Base-by-base conservation (phyloP, 2,888 invertebrate genomes). In the Tipula lateralis region DNA sequence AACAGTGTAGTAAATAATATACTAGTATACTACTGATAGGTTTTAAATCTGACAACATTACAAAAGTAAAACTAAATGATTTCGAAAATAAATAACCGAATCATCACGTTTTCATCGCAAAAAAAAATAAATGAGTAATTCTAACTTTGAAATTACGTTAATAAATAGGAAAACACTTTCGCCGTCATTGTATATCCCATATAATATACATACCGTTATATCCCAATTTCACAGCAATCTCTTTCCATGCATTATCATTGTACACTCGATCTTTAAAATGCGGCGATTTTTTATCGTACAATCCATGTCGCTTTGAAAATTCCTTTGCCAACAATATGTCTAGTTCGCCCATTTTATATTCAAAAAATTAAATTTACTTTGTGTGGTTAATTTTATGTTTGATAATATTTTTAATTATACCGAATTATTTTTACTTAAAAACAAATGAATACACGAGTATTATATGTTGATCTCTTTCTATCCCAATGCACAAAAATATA, bases 181-280 rank as follows among this genome's bases (percentile, higher is more conserved):
- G 32, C n/a, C n/a, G n/a, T n/a, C n/a, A n/a, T n/a, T n/a, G n/a
- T n/a, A 6, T 7, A 34, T 36, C 12, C 2, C n/a, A 36, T 36
- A 12, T 36, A 29, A 84, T 83, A 6, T 16, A 66, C 12, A 50
- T 87, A 90, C 90, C 90, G 86, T 90, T 89, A 85, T 89, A 90
- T 36, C 90, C 90, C 84, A 90, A 86, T 86, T 88, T 88, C 84
- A 89, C 88, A 12, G 90, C 88, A 80, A 90, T 89, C 85, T 89
- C 89, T 84, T 88, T 87, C 90, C 90, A 90, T 39, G 88, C 88
- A 84, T 88, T 88, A 29, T 89, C 88, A 84, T 87, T 87, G 84
- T 88, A 89, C 1, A 87, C 85, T 86, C 90, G 90, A 86, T 90
- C 90, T 87, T 89, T 90, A 85, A 89, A 90, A 80, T 88, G 88